Base-by-base conservation (phyloP, 2,888 invertebrate genomes). In the Mesodorylaimus sp. region DNA sequence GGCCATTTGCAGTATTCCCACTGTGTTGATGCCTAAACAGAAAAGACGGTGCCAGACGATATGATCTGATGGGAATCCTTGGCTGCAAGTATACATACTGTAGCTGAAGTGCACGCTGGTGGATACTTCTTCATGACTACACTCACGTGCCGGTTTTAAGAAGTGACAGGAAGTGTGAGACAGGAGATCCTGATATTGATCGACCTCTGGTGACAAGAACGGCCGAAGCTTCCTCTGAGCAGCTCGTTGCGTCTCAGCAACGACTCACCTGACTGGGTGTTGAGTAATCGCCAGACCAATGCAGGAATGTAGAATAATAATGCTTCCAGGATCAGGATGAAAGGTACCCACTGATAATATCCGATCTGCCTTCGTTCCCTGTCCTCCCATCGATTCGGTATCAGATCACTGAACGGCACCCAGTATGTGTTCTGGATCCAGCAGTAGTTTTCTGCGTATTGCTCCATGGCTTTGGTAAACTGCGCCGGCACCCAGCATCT, bases 371-470 rank as follows among this genome's bases (percentile, higher is more conserved):
- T 56, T 3, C 59, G 53, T 52, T 66, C 65, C 37, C 65, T 50
- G 41, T 65, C 65, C 45, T 66, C 64, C 1, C 70, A 58, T 19
- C 64, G 57, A 38, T 60, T 60, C 1, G 66, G 66, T 41, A 66
- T 66, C 48, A 65, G 61, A 52, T 70, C 67, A 55, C 69, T 60
- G 52, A 68, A 63, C 44, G 65, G 64, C 3, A 69, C 61, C 58
- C 61, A 68, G 56, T 68, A 68, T 19, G 68, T 69, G 56, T 67
- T 68, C 43, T 65, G 64, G 24, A 68, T 66, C 71, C 71, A 71
- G 59, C 71, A 71, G 45, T 70, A 70, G 58, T 69, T 70, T 61
- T 72, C 72, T 45, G 72, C 69, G 60, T 72, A 72, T 55, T 72
- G 71, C 55, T 71, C 71, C 67, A 71, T 71, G 52, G 70, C 69